These are phyloP conservation scores for Physocephala rufipes DNA, from an alignment of 2,888 invertebrate species.

Conservation along the genomic window DNA sequence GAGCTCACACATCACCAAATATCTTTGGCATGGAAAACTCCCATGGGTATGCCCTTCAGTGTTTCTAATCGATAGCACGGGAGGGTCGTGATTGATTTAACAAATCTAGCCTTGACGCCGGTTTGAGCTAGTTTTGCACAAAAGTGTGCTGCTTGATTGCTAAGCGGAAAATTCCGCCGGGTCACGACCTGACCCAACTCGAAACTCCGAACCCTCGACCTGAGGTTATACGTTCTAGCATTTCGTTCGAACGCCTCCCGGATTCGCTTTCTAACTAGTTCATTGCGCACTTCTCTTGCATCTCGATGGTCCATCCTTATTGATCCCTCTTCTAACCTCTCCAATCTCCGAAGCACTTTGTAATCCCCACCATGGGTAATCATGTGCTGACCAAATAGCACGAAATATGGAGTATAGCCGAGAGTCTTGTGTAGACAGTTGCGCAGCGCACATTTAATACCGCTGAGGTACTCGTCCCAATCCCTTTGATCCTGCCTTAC, in stretches of 20 bases:
- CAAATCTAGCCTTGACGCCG: neutral
- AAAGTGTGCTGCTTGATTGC: neutral
- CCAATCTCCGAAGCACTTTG: neutral
- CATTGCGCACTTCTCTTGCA: neutral
- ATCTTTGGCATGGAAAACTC: too few relatives aligned
- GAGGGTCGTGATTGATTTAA: neutral
- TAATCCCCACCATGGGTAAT: constrained; percentile 2
- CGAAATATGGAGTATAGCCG: neutral
- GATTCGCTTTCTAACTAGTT: neutral
- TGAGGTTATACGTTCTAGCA: neutral
- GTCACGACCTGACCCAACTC: constrained; percentile 3
- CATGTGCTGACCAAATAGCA: constrained; percentile 31
- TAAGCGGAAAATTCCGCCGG: neutral
- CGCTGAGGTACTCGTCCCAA: constrained; percentile 15
- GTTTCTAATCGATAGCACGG: neutral
- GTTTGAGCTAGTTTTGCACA: neutral
- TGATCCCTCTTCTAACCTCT: neutral
- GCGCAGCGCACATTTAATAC: constrained; percentile 13
- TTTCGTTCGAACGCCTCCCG: neutral
- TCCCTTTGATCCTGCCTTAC: constrained; percentile 1
- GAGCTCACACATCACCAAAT: too few relatives aligned
- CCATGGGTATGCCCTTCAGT: neutral
- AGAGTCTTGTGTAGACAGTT: too few relatives aligned
- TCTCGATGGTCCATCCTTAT: neutral
- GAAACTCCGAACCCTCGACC: neutral